Conservation (phyloP, 2,113 vertebrate genomes). For the Salvator merianae region DNA sequence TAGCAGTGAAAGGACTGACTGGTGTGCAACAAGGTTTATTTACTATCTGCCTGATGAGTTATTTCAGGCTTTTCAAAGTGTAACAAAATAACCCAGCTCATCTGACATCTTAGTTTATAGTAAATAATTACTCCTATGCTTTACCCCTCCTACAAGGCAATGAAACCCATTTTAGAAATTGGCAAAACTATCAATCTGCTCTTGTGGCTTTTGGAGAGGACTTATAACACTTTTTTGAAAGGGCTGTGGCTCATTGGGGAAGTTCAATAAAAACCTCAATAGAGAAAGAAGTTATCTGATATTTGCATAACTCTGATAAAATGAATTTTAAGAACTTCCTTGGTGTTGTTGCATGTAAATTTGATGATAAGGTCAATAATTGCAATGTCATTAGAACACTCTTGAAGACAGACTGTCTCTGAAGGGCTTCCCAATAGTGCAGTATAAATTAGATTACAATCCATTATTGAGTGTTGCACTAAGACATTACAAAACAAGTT, state of each 20-base stretch:
- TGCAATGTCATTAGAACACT: constrained; percentile 28
- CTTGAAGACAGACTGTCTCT: constrained; percentile 19
- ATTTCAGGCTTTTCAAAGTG: background rate
- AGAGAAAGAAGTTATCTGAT: constrained; percentile 1
- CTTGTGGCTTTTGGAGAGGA: background rate
- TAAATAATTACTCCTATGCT: background rate
- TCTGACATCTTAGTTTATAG: background rate
- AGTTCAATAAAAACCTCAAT: background rate
- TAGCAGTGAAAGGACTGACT: background rate
- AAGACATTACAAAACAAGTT: constrained; percentile 22
- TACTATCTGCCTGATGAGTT: background rate
- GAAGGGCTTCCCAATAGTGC: constrained; percentile 30
- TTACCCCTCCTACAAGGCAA: background rate
- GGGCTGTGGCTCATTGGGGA: constrained; percentile 1
- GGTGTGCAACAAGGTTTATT: background rate
- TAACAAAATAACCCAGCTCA: background rate
- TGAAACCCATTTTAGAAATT: constrained; percentile 8
- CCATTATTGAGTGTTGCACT: background rate
- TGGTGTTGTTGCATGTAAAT: background rate
- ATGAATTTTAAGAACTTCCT: constrained; percentile 32
- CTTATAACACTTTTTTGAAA: background rate
- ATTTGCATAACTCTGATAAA: constrained; percentile 18
- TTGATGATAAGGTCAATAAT: constrained; percentile 33
- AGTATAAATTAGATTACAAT: constrained; percentile 32
- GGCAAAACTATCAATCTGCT: constrained; percentile 20